Percentiles rank a stretch among this genome's conserved stretches.
phyloP scores from a whole-genome alignment of 2,797 vertebrate species.

The Neopelma chrysocephalum region DNA sequence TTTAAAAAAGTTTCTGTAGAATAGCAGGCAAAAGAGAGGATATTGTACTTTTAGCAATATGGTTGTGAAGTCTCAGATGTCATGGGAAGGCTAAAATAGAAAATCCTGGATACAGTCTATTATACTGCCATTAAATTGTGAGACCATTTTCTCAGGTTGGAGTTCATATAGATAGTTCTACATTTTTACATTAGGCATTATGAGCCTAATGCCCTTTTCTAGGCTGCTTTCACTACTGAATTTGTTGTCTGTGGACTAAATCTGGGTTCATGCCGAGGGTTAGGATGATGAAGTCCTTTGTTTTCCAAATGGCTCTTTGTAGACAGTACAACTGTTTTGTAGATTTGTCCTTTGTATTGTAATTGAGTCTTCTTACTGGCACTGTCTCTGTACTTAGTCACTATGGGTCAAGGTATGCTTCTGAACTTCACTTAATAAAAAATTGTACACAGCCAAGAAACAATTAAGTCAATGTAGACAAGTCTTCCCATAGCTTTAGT shows the following conservation, averaged over 20 bases:
- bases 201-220: background rate
- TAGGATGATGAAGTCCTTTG: background rate
- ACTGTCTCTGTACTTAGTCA: background rate
- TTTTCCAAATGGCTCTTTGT: conserved; percentile 8
- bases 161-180: background rate
- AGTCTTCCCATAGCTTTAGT: background rate
- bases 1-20: background rate
- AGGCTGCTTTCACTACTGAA: background rate
- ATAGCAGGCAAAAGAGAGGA: background rate
- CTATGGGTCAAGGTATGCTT: background rate
- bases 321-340: background rate
- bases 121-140: background rate
- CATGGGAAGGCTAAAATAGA: background rate
- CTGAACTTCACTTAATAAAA: background rate
- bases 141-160: background rate
- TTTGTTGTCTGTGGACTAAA: background rate
- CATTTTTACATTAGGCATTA: background rate
- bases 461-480: background rate
- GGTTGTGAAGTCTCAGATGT: background rate
- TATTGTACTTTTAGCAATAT: background rate
- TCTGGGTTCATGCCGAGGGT: background rate
- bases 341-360: background rate
- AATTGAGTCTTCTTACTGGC: background rate
- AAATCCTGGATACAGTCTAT: background rate
- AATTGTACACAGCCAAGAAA: background rate